Base-by-base conservation (phyloP, 2,888 invertebrate species). In the Amphipyra tragopoginis region DNA sequence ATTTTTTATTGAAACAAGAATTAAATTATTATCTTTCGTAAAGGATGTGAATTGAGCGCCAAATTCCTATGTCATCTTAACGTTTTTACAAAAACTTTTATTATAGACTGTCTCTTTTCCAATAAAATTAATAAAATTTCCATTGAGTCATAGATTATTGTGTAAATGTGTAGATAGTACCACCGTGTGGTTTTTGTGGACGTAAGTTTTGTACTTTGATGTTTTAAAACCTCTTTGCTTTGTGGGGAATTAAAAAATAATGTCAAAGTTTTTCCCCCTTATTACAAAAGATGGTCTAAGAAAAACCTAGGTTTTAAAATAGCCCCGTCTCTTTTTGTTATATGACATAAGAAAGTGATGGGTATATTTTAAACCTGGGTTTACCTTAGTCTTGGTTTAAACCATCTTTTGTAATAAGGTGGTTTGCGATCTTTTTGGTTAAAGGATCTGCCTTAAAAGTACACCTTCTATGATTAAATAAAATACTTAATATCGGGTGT, bases 121-220 rank as follows among this genome's bases (percentile, higher is more conserved):
- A n/a, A n/a, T n/a, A n/a, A n/a, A n/a, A n/a, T n/a, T n/a, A 75
- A 65, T 64, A 65, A 82, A 67, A 68, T 62, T 71, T 80, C 51
- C 59, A 70, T 55, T 57, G 65, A 68, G 63, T 79, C 63, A 49
- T 79, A 77, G 55, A 51, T 38, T 54, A 59, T 66, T 68, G 61
- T 57, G 39, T 73, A 65, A 63, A 67, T 65, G 63, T 69, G 49
- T 72, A 64, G 53, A 54, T 48, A 65, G 65, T 49, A 62, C 72
- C 74, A 76, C 69, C 55, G 63, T 68, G 77, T 79, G 72, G 65
- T 72, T 66, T n/a, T 67, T 54, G 58, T 62, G 55, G 59, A 60
- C 43, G 80, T 79, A 74, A 64, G 44, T 72, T 79, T 79, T 79
- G 47, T 77, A 79, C 66, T 29, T 72, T 67, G 58, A 49, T 58